Conservation (phyloP, 1,140 invertebrate genomes). For the Polyergus mexicanus region DNA sequence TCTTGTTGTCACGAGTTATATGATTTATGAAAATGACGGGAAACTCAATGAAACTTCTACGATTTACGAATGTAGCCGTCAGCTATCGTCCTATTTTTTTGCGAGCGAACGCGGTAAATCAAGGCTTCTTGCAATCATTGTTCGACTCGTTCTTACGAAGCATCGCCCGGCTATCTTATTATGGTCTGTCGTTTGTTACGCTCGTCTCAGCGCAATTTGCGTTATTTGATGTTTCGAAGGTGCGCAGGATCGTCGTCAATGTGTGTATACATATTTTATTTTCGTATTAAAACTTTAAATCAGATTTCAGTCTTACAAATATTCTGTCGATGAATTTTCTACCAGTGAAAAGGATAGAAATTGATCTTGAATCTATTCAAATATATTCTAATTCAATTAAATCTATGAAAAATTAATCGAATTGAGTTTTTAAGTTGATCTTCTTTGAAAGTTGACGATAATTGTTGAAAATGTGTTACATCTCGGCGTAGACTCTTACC, state of each 20-base stretch:
- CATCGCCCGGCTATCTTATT: constrained; percentile 26
- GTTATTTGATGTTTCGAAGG: constrained; percentile 19
- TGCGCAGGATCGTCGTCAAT: background rate
- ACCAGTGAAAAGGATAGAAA: background rate
- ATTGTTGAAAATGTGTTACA: background rate
- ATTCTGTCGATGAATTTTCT: background rate
- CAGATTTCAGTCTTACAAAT: background rate
- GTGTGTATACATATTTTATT: background rate
- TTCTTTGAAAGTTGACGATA: background rate
- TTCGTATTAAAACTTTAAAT: background rate
- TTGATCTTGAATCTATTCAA: background rate
- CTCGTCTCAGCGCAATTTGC: constrained; percentile 7
- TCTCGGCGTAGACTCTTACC: background rate
- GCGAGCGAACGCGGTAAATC: constrained; percentile 44
- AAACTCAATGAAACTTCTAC: constrained; percentile 51
- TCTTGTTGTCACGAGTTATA: constrained; percentile 45
- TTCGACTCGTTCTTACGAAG: constrained; percentile 9
- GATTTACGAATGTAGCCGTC: constrained; percentile 33
- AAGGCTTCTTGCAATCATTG: constrained; percentile 37
- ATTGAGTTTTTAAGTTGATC: background rate
- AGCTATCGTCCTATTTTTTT: constrained; percentile 25
- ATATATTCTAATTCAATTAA: background rate
- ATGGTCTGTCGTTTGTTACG: constrained; percentile 12
- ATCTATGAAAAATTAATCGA: background rate
- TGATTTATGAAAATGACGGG: constrained; percentile 54